Conservation (phyloP, 2,888 invertebrate genomes). For the Coenonympha arcania region DNA sequence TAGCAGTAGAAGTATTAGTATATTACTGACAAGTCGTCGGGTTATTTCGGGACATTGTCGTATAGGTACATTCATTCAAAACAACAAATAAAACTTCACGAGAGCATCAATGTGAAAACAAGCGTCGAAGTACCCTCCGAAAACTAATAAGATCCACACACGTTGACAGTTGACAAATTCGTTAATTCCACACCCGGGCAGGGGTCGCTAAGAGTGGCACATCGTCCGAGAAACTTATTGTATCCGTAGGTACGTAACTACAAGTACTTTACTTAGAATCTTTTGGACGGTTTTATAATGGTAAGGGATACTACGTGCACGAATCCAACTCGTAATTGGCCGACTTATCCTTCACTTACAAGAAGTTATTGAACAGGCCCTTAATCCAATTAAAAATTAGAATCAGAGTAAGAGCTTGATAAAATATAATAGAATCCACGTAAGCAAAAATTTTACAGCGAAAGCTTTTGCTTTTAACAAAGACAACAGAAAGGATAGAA, state of each 20-base stretch:
- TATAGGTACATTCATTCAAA: background rate
- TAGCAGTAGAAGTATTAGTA: too few relatives aligned
- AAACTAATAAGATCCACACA: constrained; percentile 59
- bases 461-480: too few relatives aligned
- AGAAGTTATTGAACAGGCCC: too few relatives aligned
- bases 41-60: background rate
- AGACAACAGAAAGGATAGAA: too few relatives aligned
- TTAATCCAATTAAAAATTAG: too few relatives aligned
- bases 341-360: too few relatives aligned
- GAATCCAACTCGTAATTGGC: too few relatives aligned
- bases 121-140: constrained; percentile 21
- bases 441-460: too few relatives aligned
- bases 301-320: background rate
- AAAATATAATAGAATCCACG: too few relatives aligned
- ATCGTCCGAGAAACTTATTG: background rate
- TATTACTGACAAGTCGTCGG: background rate
- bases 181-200: constrained; percentile 52
- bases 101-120: constrained; percentile 41
- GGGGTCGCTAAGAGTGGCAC: constrained; percentile 15
- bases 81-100: constrained; percentile 17
- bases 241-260: constrained; percentile 10
- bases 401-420: too few relatives aligned
- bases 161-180: constrained; percentile 72
- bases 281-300: constrained; percentile 4
- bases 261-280: constrained; percentile 15